Percentiles rank a stretch among this genome's conserved stretches.
Conservation (phyloP, 2,113 vertebrate genomes). For the Brachypteracias leptosomus region DNA sequence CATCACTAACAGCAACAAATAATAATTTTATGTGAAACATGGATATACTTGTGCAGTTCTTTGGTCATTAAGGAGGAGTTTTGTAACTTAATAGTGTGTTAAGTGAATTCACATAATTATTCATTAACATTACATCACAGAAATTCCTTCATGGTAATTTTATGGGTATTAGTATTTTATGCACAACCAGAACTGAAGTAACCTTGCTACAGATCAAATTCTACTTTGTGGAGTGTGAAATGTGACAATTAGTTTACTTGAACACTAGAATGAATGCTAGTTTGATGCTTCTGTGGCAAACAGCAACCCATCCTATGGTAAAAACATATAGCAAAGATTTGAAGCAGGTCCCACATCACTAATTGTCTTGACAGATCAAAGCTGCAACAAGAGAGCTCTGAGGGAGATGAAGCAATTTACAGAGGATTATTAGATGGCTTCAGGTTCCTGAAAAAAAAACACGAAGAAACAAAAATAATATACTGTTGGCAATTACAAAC, state of each 20-base stretch:
- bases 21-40: neutral
- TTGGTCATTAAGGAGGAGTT: neutral
- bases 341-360: neutral
- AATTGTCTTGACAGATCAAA: neutral
- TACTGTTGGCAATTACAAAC: neutral
- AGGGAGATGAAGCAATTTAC: neutral
- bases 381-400: neutral
- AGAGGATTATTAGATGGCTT: neutral
- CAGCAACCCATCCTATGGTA: neutral
- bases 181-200: neutral
- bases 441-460: neutral
- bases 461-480: neutral
- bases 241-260: neutral
- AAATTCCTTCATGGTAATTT: neutral
- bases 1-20: neutral
- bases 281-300: neutral
- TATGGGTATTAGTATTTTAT: neutral
- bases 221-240: neutral
- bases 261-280: neutral
- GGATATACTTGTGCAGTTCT: neutral
- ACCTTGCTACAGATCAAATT: slow-evolving; percentile 5
- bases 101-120: neutral
- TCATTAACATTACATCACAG: neutral
- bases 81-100: neutral
- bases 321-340: neutral